phyloP scores from a whole-genome alignment of 2,888 invertebrate species.

The Tridacna gigas region DNA sequence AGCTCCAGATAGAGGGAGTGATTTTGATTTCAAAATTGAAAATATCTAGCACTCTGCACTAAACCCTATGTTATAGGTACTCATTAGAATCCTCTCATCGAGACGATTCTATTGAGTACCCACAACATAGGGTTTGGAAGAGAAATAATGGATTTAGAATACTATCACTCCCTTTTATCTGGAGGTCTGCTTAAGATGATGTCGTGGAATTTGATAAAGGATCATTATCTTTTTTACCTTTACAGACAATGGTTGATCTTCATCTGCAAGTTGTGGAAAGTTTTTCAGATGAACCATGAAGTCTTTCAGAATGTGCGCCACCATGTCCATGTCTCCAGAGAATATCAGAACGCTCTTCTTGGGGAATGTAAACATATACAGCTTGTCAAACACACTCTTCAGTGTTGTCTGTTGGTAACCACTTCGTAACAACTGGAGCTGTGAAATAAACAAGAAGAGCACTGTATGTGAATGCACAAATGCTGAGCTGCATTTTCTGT shows the following conservation, averaged over 20 bases:
- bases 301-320: conserved; percentile 69
- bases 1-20: too few species aligned
- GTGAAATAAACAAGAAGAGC: not conserved
- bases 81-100: too few species aligned
- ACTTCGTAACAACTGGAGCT: conserved; percentile 71
- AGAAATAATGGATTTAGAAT: not conserved
- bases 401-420: conserved; percentile 72
- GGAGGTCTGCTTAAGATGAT: not conserved
- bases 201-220: too few species aligned
- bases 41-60: too few species aligned
- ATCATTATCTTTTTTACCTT: conserved; percentile 41
- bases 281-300: conserved; percentile 66
- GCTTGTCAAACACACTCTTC: conserved; percentile 63
- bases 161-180: not conserved
- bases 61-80: not conserved
- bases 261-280: conserved; percentile 63
- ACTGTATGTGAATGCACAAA: too few species aligned
- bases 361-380: conserved; percentile 61
- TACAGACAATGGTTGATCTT: conserved; percentile 55
- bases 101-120: not conserved
- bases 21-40: too few species aligned
- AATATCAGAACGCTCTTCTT: conserved; percentile 63
- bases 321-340: conserved; percentile 77
- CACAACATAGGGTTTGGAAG: not conserved
- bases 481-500: too few species aligned